phyloP scores from a whole-genome alignment of 2,888 invertebrate species.

The Volucella zonaria region DNA sequence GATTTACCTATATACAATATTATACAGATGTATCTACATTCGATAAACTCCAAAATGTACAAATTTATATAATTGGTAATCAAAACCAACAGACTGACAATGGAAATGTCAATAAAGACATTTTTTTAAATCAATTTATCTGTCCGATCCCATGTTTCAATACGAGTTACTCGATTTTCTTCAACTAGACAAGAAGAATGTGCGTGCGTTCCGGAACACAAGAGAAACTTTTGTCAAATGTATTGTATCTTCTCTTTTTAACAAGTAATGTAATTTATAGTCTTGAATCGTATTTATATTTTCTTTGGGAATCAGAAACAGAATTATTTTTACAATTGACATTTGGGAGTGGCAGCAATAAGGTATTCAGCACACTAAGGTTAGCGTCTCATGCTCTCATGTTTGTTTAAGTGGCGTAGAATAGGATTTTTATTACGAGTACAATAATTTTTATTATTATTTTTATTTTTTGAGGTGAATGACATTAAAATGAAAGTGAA shows the following conservation, averaged over 20 bases:
- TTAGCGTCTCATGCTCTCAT: too few relatives aligned
- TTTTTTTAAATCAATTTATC: not conserved
- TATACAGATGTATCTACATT: too few relatives aligned
- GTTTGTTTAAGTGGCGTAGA: too few relatives aligned
- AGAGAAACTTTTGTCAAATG: conserved; percentile 27
- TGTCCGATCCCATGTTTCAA: conserved; percentile 4
- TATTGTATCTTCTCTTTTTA: not conserved
- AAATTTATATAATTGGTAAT: too few relatives aligned
- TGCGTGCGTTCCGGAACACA: not conserved
- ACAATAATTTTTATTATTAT: too few relatives aligned
- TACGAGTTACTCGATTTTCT: not conserved
- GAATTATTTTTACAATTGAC: conserved; percentile 6
- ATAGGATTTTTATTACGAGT: too few relatives aligned
- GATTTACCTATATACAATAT: too few relatives aligned
- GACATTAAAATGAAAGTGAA: conserved; percentile 51
- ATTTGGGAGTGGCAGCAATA: conserved; percentile 8
- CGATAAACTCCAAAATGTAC: too few relatives aligned
- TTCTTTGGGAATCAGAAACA: not conserved
- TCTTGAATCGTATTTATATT: conserved; percentile 14
- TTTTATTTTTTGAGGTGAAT: not conserved
- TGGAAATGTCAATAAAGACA: too few relatives aligned
- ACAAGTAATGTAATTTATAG: conserved; percentile 11
- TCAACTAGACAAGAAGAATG: conserved; percentile 4
- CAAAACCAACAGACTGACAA: too few relatives aligned
- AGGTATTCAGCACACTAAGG: too few relatives aligned